Conservation (phyloP, 2,113 vertebrate genomes). For the Istiophorus platypterus region DNA sequence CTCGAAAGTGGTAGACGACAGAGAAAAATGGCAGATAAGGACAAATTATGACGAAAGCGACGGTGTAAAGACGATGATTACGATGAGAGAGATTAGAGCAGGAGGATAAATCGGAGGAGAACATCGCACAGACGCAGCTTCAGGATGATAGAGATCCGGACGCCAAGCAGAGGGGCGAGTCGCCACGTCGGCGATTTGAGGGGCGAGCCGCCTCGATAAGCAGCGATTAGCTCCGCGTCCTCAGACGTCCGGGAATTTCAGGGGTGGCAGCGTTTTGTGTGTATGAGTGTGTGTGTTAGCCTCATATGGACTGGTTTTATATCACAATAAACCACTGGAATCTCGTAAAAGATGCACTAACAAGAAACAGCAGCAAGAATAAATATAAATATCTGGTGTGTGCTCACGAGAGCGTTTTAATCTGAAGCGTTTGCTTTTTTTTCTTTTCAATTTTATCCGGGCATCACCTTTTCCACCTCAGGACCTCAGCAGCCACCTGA, state of each 20-base stretch:
- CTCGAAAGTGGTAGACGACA: background rate
- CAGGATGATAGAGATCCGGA: conserved; percentile 16
- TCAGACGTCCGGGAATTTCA: background rate
- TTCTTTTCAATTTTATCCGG: background rate
- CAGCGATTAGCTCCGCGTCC: background rate
- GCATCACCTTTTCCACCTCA: background rate
- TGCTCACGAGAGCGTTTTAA: background rate
- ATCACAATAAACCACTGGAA: too few species aligned
- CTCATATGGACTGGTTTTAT: too few species aligned
- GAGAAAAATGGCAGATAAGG: conserved; percentile 19
- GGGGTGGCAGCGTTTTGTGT: background rate
- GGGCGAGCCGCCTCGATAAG: conserved; percentile 16
- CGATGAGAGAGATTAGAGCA: conserved; percentile 45
- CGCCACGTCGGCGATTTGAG: conserved; percentile 6
- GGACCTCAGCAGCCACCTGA: too few species aligned
- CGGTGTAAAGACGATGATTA: conserved; percentile 38
- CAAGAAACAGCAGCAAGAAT: too few species aligned
- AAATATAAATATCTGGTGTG: too few species aligned
- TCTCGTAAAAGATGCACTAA: too few species aligned
- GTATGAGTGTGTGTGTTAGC: too few species aligned
- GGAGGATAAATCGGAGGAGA: conserved; percentile 25
- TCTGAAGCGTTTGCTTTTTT: background rate
- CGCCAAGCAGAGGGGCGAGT: background rate
- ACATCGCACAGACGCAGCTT: conserved; percentile 25
- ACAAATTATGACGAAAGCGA: conserved; percentile 34